phyloP scores from a whole-genome alignment of 2,797 vertebrate genomes.

The Myotis findleyi region DNA sequence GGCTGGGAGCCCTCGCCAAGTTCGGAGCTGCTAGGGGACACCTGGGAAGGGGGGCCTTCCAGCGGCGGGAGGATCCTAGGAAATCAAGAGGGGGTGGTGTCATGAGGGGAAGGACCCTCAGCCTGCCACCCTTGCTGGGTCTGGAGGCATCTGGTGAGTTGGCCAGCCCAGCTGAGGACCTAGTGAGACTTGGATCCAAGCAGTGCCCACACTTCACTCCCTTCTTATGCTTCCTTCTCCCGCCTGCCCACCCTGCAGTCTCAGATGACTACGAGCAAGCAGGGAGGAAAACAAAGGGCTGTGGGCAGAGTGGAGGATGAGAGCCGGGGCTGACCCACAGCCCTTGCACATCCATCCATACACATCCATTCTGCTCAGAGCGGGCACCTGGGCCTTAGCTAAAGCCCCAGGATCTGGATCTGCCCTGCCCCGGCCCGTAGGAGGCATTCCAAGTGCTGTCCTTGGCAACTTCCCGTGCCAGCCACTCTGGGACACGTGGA shows the following conservation, averaged over 20 bases:
- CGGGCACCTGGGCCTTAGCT: background rate
- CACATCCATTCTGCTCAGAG: background rate
- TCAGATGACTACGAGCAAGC: no score
- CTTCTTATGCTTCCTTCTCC: background rate
- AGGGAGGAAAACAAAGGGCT: background rate
- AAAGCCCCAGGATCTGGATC: background rate
- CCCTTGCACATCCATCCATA: background rate
- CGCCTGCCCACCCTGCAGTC: background rate
- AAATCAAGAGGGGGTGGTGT: slow-evolving; percentile 50
- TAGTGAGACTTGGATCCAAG: background rate
- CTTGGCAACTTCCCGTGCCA: background rate
- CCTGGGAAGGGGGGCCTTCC: slow-evolving; percentile 81
- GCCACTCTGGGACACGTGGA: background rate
- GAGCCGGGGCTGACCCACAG: background rate
- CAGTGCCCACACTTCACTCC: no score
- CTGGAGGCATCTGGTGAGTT: background rate
- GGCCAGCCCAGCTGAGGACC: background rate
- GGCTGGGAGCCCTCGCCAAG: slow-evolving; percentile 84
- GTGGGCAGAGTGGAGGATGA: background rate
- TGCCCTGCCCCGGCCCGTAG: background rate
- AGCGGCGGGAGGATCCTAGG: slow-evolving; percentile 87
- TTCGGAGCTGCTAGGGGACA: slow-evolving; percentile 78
- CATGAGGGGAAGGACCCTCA: background rate
- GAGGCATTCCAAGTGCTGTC: background rate
- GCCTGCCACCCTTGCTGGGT: background rate